Evolutionary conservation across 2,888 invertebrate genomes (phyloP).

Genomic region (Gnatocerus cornutus): DNA sequence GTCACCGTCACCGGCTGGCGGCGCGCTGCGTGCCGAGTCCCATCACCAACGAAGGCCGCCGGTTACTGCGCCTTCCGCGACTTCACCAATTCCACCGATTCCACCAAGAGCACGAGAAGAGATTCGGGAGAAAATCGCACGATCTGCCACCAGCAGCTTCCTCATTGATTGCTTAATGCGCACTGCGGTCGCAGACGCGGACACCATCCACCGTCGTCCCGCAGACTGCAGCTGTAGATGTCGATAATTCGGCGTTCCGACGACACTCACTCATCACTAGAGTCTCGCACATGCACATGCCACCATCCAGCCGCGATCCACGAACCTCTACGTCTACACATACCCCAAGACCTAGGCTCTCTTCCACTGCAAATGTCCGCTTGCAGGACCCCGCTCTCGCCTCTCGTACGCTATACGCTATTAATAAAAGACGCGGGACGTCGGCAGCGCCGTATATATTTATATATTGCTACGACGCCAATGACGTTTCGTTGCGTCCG

Average conservation of each 20-base stretch:
- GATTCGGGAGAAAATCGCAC: constrained; percentile 28
- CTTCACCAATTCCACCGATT: constrained; percentile 11
- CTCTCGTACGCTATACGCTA: constrained; percentile 54
- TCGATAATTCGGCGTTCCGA: constrained; percentile 41
- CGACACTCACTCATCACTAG: constrained; percentile 52
- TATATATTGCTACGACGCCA: constrained; percentile 61
- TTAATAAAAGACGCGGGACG: constrained; percentile 61
- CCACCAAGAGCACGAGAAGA: constrained; percentile 11
- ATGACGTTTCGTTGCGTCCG: constrained; percentile 57
- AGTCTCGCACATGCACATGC: constrained; percentile 42
- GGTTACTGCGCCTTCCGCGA: constrained; percentile 42
- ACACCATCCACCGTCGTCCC: constrained; percentile 33
- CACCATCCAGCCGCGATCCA: constrained; percentile 19
- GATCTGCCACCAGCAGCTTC: constrained; percentile 56
- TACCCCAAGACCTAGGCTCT: constrained; percentile 44
- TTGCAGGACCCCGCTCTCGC: constrained; percentile 50
- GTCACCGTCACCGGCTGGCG: constrained; percentile 71
- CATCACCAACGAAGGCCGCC: constrained; percentile 63
- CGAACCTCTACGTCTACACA: constrained; percentile 23
- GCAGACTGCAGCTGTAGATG: constrained; percentile 19
- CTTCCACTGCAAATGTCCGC: constrained; percentile 56
- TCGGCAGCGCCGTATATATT: constrained; percentile 58
- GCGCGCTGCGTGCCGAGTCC: constrained; percentile 62
- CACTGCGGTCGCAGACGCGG: constrained; percentile 60
- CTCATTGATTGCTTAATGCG: constrained; percentile 66